Evolutionary conservation across 2,797 vertebrate genomes (phyloP), one percentile per base, ranked within the genome.

Genomic region (Tokudaia muenninki): DNA sequence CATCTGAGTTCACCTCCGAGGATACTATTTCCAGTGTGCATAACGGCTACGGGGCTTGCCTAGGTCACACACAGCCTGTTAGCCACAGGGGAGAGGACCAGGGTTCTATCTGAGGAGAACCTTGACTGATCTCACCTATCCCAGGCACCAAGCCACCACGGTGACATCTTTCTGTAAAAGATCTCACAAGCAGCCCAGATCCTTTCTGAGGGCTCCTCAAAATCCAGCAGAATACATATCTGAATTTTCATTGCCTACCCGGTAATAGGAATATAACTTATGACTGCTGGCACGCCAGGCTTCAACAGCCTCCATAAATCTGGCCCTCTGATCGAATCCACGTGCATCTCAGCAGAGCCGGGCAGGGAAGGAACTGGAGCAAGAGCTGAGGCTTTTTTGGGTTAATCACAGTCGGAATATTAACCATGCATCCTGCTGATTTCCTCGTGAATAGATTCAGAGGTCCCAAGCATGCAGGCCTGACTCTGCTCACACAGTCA

Each of bases 231-330:
- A 95, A 97, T 97, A 97, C 97, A 97, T 96, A 97, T 89, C 89
- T 79, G 47, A 65, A 72, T 91, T 95, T 97, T 97, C 97, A 95
- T 88, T 95, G 61, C 94, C 31, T 14, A 93, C 94, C 57, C 96
- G 91, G 52, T 97, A 97, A 97, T 34, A 82, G 95, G 94, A 96
- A 91, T n/a, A 90, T 79, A 95, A 98, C 80, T 98, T 92, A 96
- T 0, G 24, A 87, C 94, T 1, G 0, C 0, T 3, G 44, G 97
- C 72, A 92, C 5, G 12, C 6, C 9, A 92, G 55, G 87, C 21
- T 96, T 91, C 21, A 0, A 96, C 96, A 97, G 74, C 87, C 41
- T 4, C 81, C 24, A 1, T 97, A 96, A 98, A 98, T 98, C 97
- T 96, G 13, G 2, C 0, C 0, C 59, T 95, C 92, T 97, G 94